Evolutionary conservation across 2,888 invertebrate genomes (phyloP), one percentile per base, ranked within the genome.

Genomic region (Drosophila siamana): DNA sequence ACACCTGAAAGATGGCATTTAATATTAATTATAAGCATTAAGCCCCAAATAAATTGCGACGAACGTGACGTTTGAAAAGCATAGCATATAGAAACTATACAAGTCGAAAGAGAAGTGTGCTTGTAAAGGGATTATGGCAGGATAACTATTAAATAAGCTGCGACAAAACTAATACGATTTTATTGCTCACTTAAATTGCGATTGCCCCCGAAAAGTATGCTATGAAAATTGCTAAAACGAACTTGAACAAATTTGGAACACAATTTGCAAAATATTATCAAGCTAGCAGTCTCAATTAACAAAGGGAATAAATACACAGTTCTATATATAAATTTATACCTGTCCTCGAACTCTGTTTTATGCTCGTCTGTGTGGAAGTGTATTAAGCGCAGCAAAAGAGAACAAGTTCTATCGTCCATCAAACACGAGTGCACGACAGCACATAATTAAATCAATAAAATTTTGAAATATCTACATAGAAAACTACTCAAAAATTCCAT

Each of bases 381-480:
- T 46, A 59, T 57, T 51, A 70, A 54, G 24, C 28, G 8, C 19
- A 59, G 52, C 63, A 67, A 47, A 60, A 77, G 65, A 52, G 43
- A 54, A 61, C n/a, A n/a, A n/a, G n/a, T n/a, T n/a, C n/a, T n/a
- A n/a, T n/a, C n/a, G n/a, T n/a, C n/a, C n/a, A 54, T 61, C 68
- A 47, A 61, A 64, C 54, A 19, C 19, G 19, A 19, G 36, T 56
- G 54, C 47, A 73, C 59, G 75, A 61, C 66, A 75, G 50, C 68
- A 70, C 63, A 87, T 87, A 83, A 83, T 87, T 79, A 82, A 82
- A 85, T 83, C 86, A 87, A 83, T 87, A 87, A 77, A 79, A 86
- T 78, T 79, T 86, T 84, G 54, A 79, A 83, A 83, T 74, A 70
- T 82, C 67, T 79, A 63, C 69, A 77, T 72, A 47, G 77, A 59